A percentile compares a stretch with the other conserved stretches of the same genome.
Evolutionary conservation across 2,888 invertebrate genomes (phyloP).

Genomic region (Pyrocoelia pectoralis): DNA sequence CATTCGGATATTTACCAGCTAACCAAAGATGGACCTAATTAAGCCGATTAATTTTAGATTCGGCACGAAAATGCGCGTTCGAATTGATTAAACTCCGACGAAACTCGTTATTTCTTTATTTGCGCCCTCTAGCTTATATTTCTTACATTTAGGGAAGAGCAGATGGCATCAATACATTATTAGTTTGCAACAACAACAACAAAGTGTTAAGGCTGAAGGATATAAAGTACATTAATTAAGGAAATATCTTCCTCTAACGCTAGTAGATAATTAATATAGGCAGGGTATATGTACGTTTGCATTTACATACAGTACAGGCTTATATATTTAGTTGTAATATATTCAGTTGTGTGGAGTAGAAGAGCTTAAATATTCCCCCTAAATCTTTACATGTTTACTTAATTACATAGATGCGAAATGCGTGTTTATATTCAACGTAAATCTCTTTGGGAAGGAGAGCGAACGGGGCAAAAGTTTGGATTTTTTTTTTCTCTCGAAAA

Average conservation of each 20-base stretch:
- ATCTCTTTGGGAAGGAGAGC: no score
- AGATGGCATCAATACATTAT: neutral
- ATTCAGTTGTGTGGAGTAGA: slow-evolving; percentile 14
- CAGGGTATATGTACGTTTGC: neutral
- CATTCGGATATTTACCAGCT: neutral
- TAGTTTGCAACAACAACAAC: slow-evolving; percentile 1
- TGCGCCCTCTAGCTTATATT: no score
- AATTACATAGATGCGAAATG: slow-evolving; percentile 15
- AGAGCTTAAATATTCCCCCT: slow-evolving; percentile 4
- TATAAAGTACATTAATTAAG: slow-evolving; percentile 6
- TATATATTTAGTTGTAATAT: slow-evolving; percentile 16
- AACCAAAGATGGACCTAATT: slow-evolving; percentile 19
- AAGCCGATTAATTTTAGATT: slow-evolving; percentile 24
- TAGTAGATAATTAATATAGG: slow-evolving; percentile 1
- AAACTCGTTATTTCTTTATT: no score
- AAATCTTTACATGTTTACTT: slow-evolving; percentile 23
- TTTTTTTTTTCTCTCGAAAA: neutral
- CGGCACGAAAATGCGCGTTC: no score
- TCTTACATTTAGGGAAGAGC: no score
- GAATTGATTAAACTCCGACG: no score
- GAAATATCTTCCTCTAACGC: slow-evolving; percentile 11
- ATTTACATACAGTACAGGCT: slow-evolving; percentile 14
- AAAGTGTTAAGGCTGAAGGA: neutral
- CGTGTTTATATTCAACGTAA: slow-evolving; percentile 9
- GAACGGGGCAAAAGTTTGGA: no score